Evolutionary conservation across 2,888 invertebrate species (phyloP).

Genomic region (Ochropleura leucogaster): DNA sequence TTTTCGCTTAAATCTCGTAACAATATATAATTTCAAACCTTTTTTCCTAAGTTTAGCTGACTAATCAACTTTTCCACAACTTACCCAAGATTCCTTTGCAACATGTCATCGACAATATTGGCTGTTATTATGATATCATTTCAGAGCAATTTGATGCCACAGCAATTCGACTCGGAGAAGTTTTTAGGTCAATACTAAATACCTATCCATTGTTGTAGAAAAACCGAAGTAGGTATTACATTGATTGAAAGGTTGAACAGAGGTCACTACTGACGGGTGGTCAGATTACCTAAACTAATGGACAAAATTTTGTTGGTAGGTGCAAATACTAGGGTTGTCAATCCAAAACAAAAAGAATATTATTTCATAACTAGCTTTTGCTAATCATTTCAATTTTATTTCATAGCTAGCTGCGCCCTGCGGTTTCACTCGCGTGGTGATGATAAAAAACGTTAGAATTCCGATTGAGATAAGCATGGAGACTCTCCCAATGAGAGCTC

Average conservation of each 20-base stretch:
- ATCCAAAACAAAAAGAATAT: not conserved
- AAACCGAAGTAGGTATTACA: not conserved
- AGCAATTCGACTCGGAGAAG: slow-evolving; percentile 17
- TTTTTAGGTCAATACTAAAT: slow-evolving; percentile 35
- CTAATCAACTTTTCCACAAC: slow-evolving; percentile 35
- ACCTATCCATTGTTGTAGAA: slow-evolving; percentile 23
- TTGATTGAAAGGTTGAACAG: slow-evolving; percentile 2
- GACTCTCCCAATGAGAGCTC: not conserved
- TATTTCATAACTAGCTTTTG: too few species aligned
- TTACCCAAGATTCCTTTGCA: slow-evolving; percentile 15
- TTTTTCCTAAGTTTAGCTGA: slow-evolving; percentile 5
- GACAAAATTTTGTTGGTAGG: not conserved
- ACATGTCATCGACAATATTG: slow-evolving; percentile 27
- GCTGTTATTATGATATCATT: slow-evolving; percentile 38
- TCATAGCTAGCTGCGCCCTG: too few species aligned
- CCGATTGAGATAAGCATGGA: not conserved
- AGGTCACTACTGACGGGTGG: not conserved
- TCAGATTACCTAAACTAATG: not conserved
- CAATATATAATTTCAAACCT: not conserved
- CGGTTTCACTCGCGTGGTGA: too few species aligned
- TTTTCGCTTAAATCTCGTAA: not conserved
- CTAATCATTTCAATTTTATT: too few species aligned
- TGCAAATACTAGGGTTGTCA: not conserved
- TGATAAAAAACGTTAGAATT: not conserved
- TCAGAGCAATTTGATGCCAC: slow-evolving; percentile 26